Evolutionary conservation across 2,113 vertebrate genomes (phyloP).

Genomic region (Cettia cetti): DNA sequence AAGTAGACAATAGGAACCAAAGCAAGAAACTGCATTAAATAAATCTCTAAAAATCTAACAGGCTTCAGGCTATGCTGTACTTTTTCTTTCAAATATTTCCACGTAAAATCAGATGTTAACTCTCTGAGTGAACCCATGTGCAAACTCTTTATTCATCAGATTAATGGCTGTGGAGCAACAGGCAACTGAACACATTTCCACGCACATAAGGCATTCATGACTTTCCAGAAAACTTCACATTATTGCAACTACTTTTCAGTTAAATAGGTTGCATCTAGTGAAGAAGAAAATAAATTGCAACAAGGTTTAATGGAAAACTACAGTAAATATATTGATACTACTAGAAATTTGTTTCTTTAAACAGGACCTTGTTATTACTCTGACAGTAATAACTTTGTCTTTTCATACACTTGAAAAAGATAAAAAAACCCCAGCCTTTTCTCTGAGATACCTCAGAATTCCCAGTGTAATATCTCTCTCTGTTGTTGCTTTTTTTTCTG

Average conservation of each 20-base stretch:
- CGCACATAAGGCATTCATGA: conserved; percentile 14
- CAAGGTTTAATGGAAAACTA: conserved; percentile 18
- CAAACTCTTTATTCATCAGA: conserved; percentile 51
- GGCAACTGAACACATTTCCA: conserved; percentile 40
- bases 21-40: conserved; percentile 49
- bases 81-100: conserved; percentile 63
- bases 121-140: conserved; percentile 60
- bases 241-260: conserved; percentile 56
- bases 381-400: conserved; percentile 31
- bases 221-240: conserved; percentile 53
- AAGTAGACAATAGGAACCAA: conserved; percentile 46
- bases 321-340: not conserved
- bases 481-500: not conserved
- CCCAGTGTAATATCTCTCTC: not conserved
- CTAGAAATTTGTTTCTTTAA: conserved; percentile 45
- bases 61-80: conserved; percentile 44
- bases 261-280: conserved; percentile 42
- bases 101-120: conserved; percentile 69
- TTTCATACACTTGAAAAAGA: not conserved
- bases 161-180: conserved; percentile 59
- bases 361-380: not conserved
- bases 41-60: conserved; percentile 47
- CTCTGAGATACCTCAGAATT: not conserved
- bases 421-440: not conserved
- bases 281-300: conserved; percentile 50